These are phyloP conservation scores for Emberiza fucata DNA, from an alignment of 2,113 vertebrate species.

Conservation along the genomic window DNA sequence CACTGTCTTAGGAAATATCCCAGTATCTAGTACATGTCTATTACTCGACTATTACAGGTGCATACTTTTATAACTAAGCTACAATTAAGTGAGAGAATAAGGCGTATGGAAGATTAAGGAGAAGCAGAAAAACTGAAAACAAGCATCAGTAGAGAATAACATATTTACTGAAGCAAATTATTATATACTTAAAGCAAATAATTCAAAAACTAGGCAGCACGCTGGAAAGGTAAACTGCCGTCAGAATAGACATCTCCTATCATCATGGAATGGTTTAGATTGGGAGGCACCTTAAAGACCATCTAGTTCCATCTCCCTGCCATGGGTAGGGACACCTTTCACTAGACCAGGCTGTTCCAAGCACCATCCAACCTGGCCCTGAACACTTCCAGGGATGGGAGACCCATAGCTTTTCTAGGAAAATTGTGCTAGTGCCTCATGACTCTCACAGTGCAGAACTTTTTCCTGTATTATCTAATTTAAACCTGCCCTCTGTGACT, in stretches of 20 bases:
- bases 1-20: neutral
- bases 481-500: neutral
- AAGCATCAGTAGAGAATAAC: neutral
- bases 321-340: neutral
- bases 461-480: neutral
- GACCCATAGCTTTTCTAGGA: neutral
- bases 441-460: neutral
- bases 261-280: neutral
- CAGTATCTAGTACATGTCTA: neutral
- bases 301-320: neutral
- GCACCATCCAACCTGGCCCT: neutral
- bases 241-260: neutral
- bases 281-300: neutral
- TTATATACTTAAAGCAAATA: neutral
- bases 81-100: neutral
- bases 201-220: neutral
- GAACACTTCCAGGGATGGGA: neutral
- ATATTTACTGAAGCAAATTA: neutral
- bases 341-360: neutral
- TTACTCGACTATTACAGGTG: neutral
- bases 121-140: neutral
- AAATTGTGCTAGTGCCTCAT: neutral
- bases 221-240: rapidly evolving
- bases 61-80: neutral
- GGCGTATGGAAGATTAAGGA: neutral